Percentiles rank a stretch among this genome's conserved stretches.
These are phyloP conservation scores for Anas georgica DNA, from an alignment of 2,797 vertebrate species.

Conservation along the genomic window DNA sequence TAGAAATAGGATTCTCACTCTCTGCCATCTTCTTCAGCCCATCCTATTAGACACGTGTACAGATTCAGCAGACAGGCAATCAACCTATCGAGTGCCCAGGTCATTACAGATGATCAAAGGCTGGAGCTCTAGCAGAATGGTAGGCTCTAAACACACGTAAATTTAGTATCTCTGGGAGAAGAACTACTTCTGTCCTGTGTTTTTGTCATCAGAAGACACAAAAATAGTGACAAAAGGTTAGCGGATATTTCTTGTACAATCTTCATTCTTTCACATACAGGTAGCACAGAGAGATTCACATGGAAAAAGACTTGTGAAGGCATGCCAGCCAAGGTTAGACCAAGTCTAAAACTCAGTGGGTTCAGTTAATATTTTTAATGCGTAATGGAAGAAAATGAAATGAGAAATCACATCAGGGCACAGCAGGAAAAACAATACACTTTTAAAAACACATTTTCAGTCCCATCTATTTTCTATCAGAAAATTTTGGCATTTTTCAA, in stretches of 20 bases:
- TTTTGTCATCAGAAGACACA: not conserved
- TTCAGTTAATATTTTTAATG: not conserved
- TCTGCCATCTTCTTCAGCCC: not conserved
- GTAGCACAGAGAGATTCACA: not conserved
- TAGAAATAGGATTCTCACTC: not conserved
- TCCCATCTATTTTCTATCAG: not conserved
- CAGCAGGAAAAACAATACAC: not conserved
- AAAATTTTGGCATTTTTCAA: not conserved
- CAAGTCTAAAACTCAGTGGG: rapidly evolving
- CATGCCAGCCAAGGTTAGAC: not conserved
- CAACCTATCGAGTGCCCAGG: not conserved
- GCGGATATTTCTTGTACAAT: not conserved
- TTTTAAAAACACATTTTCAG: not conserved
- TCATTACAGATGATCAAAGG: not conserved
- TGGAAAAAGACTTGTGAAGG: not conserved
- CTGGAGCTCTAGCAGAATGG: not conserved
- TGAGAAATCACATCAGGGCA: not conserved
- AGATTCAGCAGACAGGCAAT: not conserved
- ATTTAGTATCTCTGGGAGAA: not conserved
- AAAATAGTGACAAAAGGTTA: not conserved
- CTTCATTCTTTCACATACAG: not conserved
- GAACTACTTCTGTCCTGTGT: not conserved
- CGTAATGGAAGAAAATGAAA: not conserved
- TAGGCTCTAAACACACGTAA: not conserved
- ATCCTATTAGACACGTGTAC: not conserved